Evolutionary conservation across 2,113 vertebrate genomes (phyloP).

Genomic region (Salvator merianae): DNA sequence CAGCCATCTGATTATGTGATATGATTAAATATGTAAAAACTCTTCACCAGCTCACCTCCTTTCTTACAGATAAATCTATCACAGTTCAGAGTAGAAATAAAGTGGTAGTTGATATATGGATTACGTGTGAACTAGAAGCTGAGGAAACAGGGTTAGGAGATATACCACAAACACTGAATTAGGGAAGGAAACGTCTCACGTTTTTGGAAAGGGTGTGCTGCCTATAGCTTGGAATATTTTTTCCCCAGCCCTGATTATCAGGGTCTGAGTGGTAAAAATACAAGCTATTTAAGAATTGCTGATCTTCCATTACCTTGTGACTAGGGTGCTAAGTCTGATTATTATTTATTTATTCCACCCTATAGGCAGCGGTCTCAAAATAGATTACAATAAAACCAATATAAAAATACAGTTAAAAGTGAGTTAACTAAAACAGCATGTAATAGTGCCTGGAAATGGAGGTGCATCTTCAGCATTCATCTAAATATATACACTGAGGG

Average conservation of each 20-base stretch:
- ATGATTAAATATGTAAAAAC: neutral
- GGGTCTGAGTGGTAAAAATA: neutral
- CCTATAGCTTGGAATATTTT: neutral
- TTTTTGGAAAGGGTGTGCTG: neutral
- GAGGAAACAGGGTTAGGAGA: too few species aligned
- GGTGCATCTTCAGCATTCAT: too few species aligned
- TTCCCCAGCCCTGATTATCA: neutral
- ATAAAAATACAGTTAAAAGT: too few species aligned
- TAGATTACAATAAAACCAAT: too few species aligned
- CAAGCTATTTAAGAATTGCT: neutral
- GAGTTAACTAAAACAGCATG: too few species aligned
- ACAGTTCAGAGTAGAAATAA: neutral
- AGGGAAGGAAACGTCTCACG: neutral
- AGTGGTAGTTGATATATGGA: neutral
- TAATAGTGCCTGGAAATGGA: too few species aligned
- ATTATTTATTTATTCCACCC: too few species aligned
- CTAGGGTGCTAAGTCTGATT: too few species aligned
- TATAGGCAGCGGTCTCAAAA: too few species aligned
- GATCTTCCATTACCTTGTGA: neutral
- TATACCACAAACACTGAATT: neutral
- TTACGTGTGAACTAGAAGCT: too few species aligned
- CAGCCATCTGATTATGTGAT: neutral
- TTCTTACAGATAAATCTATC: neutral
- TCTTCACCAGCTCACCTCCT: neutral
- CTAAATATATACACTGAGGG: too few species aligned